Evolutionary conservation across 2,113 vertebrate genomes (phyloP).

Genomic region (Plestiodon gilberti): DNA sequence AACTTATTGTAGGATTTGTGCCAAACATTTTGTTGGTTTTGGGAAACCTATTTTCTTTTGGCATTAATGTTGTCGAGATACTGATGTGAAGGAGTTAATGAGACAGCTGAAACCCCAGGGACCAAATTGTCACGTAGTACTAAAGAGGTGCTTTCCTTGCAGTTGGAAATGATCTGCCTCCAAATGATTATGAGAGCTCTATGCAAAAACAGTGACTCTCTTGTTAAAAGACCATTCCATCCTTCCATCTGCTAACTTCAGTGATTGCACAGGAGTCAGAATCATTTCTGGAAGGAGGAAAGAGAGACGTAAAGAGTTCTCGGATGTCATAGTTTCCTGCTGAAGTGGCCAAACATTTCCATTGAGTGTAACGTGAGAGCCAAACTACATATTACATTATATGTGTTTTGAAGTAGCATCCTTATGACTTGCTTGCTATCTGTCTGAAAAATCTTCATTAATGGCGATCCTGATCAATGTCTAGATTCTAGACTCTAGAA

Average conservation of each 20-base stretch:
- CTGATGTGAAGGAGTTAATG: constrained; percentile 31
- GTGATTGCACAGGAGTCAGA: not conserved
- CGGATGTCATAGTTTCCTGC: not conserved
- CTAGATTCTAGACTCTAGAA: no score
- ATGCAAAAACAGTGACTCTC: not conserved
- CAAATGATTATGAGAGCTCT: not conserved
- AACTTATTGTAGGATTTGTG: constrained; percentile 45
- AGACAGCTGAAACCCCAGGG: constrained; percentile 6
- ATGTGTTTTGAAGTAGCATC: no score
- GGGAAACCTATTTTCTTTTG: constrained; percentile 45
- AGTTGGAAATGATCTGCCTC: constrained; percentile 2
- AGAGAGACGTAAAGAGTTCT: no score
- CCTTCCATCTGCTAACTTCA: not conserved
- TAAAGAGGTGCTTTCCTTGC: constrained; percentile 30
- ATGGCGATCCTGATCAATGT: no score
- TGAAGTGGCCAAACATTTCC: not conserved
- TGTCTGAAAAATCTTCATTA: no score
- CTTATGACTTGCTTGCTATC: no score
- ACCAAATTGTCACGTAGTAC: constrained; percentile 33
- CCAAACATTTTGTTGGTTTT: constrained; percentile 55
- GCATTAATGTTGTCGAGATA: constrained; percentile 50
- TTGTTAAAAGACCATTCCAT: not conserved
- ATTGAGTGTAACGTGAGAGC: not conserved
- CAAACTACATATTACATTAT: no score
- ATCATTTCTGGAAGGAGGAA: not conserved